Evolutionary conservation across 1,140 invertebrate species (phyloP), one percentile per base, ranked within the genome.

Genomic region (Caenorhabditis tropicalis): DNA sequence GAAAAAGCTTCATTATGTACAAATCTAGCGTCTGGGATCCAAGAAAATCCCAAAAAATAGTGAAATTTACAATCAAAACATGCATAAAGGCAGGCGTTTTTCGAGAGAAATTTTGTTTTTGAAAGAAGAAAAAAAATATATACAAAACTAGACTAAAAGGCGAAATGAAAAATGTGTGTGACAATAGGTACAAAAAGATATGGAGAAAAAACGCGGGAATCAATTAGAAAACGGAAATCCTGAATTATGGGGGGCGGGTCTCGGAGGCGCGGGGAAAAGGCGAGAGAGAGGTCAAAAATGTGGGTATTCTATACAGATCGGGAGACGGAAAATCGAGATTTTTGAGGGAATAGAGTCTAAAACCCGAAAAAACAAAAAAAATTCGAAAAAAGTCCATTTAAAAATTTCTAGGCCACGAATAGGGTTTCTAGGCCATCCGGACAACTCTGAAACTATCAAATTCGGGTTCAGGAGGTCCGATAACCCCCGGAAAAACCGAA

Each of bases 1-100:
- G n/a, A 65, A 65, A 65, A 65, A 33, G 29, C 58, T 65, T 65
- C 10, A 65, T 65, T 65, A 65, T 65, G 58, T 65, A 65, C 58
- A 65, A 65, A 65, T 19, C 58, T 65, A 65, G 58, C 29, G 58
- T 15, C 3, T 3, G 19, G 19, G 10, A 10, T n/a, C 6, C 7
- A 51, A 60, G 33, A 60, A 60, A 24, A 16, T n/a, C n/a, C n/a
- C n/a, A 31, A 5, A 65, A 65, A 65, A 56, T 19, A 19, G 4
- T n/a, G 19, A 51, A 1, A n/a, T 51, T 51, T 58, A 19, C 21
- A 65, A 65, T 19, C 3, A 36, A 65, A 36, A 65, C 15, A 33
- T 2, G 24, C 12, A n/a, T 3, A 36, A 65, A 65, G 21, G 29
- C 31, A 24, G 31, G 29, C 12, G 29, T 6, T 33, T 24, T 27